Evolutionary conservation across 2,888 invertebrate species (phyloP), one percentile per base, ranked within the genome.

Genomic region (Sericinus montela): DNA sequence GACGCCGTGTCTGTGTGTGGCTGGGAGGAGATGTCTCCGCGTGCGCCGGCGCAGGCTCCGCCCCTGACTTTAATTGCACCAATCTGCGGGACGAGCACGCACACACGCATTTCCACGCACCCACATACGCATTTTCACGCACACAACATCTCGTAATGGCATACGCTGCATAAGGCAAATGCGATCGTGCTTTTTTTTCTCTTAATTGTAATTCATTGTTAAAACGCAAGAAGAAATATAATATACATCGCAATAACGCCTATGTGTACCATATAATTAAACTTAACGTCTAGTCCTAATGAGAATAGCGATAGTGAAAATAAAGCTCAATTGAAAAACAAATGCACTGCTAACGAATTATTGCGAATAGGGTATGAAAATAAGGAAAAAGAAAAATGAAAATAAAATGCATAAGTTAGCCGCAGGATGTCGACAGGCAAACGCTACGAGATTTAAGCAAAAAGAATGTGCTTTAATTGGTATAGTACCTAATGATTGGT

Each of bases 51-150:
- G 80, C 80, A 79, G 69, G 80, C 82, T 78, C 78, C 85, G 80
- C 85, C 86, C 77, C 69, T 69, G 60, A 65, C 60, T 65, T 80
- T 86, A 87, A 87, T 87, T 88, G 86, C 87, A 75, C 88, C 88
- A 88, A 87, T 88, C 87, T 81, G 80, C 69, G 80, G 62, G 65
- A 62, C 62, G 69, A 65, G 55, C 71, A 77, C 81, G 71, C 84
- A 80, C 81, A 78, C 84, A 66, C 69, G 57, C 64, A 71, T 71
- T 64, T 68, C 63, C 65, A 65, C 58, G 59, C 65, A 60, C 63
- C 40, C 50, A 53, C 58, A 56, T 60, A 53, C 54, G 47, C 56
- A 59, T 37, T 48, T 37, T 32, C 41, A 37, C 52, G 48, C 55
- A 52, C 53, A 56, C 60, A 45, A 59, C 58, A 58, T 53, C 56